Evolutionary conservation across 2,888 invertebrate species (phyloP), one percentile per base, ranked within the genome.

Genomic region (Elegia similella): DNA sequence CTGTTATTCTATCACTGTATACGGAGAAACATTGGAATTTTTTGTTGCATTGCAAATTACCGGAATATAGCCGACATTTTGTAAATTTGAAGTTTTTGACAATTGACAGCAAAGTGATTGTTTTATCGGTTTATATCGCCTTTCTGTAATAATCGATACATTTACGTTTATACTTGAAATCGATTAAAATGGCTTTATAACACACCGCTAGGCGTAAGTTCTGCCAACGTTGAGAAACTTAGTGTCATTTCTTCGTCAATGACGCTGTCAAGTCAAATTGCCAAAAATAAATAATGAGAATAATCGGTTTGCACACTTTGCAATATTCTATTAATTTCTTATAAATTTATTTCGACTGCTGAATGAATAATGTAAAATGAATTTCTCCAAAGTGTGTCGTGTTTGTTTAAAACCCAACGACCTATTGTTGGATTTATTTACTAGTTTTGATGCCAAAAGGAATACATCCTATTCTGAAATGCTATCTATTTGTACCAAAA

Each of bases 361-460:
- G 38, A 12, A 38, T n/a, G 8, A 15, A 43, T 43, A 48, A 6
- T 12, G 6, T 2, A 30, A 63, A 65, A 76, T 87, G 79, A 81
- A 89, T 64, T 79, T 88, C 60, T 69, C 75, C 52, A 71, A 70
- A 69, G 80, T 88, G 65, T 91, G 90, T 73, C 82, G 90, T 64
- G 68, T 88, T 56, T 91, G 90, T 64, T 76, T 90, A 1, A 73
- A 78, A 67, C 58, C 73, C 55, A 76, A 77, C 62, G 77, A 80
- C 75, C 69, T 74, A 69, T 75, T 75, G 15, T 82, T 69, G 44
- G 84, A 91, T 80, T 85, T 91, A 68, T 90, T 76, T 64, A 82
- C 80, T 12, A 76, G 76, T 74, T 84, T 73, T 65, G 82, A 81
- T 66, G 60, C 68, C 34, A 88, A 88, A 76, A 79, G 73, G 61